A percentile compares a stretch with the other conserved stretches of the same genome.
phyloP scores from a whole-genome alignment of 2,888 invertebrate species.

The Thera britannica region DNA sequence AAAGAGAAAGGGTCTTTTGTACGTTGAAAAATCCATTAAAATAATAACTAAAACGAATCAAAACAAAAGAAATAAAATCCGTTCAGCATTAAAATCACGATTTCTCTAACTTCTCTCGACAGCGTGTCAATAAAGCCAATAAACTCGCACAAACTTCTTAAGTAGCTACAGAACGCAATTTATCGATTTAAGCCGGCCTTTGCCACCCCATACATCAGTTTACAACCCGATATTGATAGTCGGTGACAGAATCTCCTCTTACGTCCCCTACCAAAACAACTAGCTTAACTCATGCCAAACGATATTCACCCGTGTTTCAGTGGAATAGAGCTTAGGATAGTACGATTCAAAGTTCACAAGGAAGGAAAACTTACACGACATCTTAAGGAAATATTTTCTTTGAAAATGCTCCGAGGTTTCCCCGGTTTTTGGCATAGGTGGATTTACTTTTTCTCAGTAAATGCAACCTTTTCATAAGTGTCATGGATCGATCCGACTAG shows the following conservation, averaged over 20 bases:
- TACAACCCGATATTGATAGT: constrained; percentile 79
- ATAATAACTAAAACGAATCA: constrained; percentile 1
- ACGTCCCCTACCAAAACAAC: constrained; percentile 60
- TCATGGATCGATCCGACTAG: constrained; percentile 69
- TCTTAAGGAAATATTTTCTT: constrained; percentile 74
- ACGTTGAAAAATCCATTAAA: neutral
- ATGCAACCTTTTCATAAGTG: constrained; percentile 79
- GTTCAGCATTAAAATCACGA: constrained; percentile 29
- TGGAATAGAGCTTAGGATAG: constrained; percentile 37
- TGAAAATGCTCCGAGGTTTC: constrained; percentile 71
- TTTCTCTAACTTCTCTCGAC: constrained; percentile 57
- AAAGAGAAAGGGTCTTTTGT: neutral
- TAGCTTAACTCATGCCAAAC: constrained; percentile 23
- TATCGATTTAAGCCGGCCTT: constrained; percentile 78
- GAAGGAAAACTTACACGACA: constrained; percentile 66
- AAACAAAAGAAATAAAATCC: constrained; percentile 24
- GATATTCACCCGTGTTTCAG: constrained; percentile 46
- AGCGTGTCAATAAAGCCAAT: constrained; percentile 77
- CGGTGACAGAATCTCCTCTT: constrained; percentile 71
- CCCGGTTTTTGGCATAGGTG: constrained; percentile 64
- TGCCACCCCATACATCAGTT: constrained; percentile 80
- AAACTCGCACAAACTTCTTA: constrained; percentile 72
- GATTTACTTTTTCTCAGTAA: constrained; percentile 66
- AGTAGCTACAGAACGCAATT: constrained; percentile 75
- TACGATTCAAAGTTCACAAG: constrained; percentile 44